Conservation (phyloP, 2,888 invertebrate species). For the Melipona beecheii region DNA sequence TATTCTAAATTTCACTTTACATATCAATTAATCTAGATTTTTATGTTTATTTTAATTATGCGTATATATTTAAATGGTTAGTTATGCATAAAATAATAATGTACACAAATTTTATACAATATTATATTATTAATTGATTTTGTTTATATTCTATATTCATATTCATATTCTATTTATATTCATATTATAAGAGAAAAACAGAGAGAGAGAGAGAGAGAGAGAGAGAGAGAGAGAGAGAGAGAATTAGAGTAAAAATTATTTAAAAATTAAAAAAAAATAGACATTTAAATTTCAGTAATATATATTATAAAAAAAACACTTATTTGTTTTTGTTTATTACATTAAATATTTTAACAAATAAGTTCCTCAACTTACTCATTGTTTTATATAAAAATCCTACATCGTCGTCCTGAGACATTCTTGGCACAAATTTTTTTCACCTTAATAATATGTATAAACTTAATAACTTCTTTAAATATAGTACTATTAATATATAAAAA, state of each 20-base stretch:
- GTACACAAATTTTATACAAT: neutral
- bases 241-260: neutral
- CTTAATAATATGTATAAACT: slow-evolving; percentile 21
- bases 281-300: neutral
- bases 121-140: neutral
- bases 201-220: too few relatives aligned
- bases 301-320: neutral
- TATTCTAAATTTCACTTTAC: neutral
- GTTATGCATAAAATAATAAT: neutral
- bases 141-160: neutral
- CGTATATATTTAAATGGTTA: neutral
- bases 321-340: slow-evolving; percentile 13
- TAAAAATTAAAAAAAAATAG: neutral
- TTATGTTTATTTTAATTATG: neutral
- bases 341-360: slow-evolving; percentile 3
- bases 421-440: slow-evolving; percentile 21
- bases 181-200: too few relatives aligned
- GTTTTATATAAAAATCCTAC: slow-evolving; percentile 83
- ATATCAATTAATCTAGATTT: neutral
- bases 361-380: slow-evolving; percentile 79
- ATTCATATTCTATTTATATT: neutral
- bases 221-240: neutral
- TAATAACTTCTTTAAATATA: slow-evolving; percentile 23
- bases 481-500: slow-evolving; percentile 19
- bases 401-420: slow-evolving; percentile 82